Conservation (phyloP, 2,113 vertebrate species). For the Tupaia chinensis region DNA sequence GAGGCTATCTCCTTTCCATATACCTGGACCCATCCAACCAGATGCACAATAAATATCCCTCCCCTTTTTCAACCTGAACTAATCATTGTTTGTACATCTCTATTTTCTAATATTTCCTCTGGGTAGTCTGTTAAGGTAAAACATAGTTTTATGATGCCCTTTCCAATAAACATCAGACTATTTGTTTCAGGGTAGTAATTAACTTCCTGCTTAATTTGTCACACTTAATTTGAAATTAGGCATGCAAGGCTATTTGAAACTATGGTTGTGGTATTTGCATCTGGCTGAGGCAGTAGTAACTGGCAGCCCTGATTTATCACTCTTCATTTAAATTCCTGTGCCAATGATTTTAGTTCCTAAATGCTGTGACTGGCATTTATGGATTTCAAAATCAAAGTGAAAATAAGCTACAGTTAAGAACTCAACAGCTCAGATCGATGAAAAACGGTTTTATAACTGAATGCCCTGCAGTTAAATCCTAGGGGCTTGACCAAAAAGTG, state of each 20-base stretch:
- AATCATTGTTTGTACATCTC: slow-evolving; percentile 84
- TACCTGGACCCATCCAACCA: neutral
- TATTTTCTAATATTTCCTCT: slow-evolving; percentile 77
- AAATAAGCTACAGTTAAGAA: slow-evolving; percentile 86
- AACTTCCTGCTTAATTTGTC: slow-evolving; percentile 89
- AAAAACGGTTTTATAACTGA: slow-evolving; percentile 80
- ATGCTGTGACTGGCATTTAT: slow-evolving; percentile 84
- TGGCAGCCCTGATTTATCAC: slow-evolving; percentile 84
- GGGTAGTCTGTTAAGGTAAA: slow-evolving; percentile 75
- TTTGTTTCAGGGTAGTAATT: slow-evolving; percentile 90
- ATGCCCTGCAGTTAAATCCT: slow-evolving; percentile 78
- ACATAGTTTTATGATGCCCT: slow-evolving; percentile 85
- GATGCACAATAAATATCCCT: slow-evolving; percentile 9
- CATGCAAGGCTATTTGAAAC: slow-evolving; percentile 70
- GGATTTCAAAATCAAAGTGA: slow-evolving; percentile 87
- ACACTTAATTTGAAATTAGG: slow-evolving; percentile 90
- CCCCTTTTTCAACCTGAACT: slow-evolving; percentile 63
- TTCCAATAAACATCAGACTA: slow-evolving; percentile 87
- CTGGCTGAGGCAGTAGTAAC: slow-evolving; percentile 74
- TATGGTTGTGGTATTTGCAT: slow-evolving; percentile 70
- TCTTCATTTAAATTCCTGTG: slow-evolving; percentile 83
- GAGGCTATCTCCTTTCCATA: slow-evolving; percentile 85
- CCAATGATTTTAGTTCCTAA: slow-evolving; percentile 83
- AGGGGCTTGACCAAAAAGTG: slow-evolving; percentile 80
- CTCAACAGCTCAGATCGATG: slow-evolving; percentile 83